Conservation (phyloP, 2,888 invertebrate species). For the Siphonodentalium dalli region DNA sequence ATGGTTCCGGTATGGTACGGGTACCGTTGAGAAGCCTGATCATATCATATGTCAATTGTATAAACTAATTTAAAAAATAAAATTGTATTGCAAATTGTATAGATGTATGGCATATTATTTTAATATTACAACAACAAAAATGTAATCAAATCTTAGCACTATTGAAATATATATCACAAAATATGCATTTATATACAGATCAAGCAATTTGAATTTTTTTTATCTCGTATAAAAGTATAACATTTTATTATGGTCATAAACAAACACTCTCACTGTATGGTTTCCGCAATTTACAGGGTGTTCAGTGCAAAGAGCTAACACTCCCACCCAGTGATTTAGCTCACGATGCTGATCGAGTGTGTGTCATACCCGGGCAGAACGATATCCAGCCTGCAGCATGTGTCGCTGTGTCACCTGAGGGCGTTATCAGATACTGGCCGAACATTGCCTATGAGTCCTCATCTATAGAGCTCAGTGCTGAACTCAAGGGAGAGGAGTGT, state of each 20-base stretch:
- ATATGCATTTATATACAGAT: neutral
- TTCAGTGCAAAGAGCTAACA: slow-evolving; percentile 83
- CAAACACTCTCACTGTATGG: too few species aligned
- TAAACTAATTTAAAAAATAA: too few species aligned
- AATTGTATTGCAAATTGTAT: too few species aligned
- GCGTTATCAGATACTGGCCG: slow-evolving; percentile 90
- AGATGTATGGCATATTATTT: too few species aligned
- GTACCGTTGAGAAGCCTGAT: too few species aligned
- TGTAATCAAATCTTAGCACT: too few species aligned
- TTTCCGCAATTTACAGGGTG: slow-evolving; percentile 41
- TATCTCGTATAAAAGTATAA: neutral
- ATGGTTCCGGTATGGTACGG: too few species aligned
- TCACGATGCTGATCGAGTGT: slow-evolving; percentile 71
- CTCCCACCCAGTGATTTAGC: slow-evolving; percentile 91
- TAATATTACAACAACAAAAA: too few species aligned
- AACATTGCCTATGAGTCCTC: slow-evolving; percentile 87
- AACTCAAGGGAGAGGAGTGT: slow-evolving; percentile 74
- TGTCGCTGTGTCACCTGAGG: slow-evolving; percentile 91
- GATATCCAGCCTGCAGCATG: slow-evolving; percentile 55
- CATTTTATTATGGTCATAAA: neutral
- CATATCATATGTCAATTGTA: too few species aligned
- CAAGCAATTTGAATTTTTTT: neutral
- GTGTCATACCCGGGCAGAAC: slow-evolving; percentile 78
- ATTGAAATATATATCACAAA: too few species aligned
- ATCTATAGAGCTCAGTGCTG: slow-evolving; percentile 83